Evolutionary conservation across 2,888 invertebrate species (phyloP), one percentile per base, ranked within the genome.

Genomic region (Lasioglossum marginatum): DNA sequence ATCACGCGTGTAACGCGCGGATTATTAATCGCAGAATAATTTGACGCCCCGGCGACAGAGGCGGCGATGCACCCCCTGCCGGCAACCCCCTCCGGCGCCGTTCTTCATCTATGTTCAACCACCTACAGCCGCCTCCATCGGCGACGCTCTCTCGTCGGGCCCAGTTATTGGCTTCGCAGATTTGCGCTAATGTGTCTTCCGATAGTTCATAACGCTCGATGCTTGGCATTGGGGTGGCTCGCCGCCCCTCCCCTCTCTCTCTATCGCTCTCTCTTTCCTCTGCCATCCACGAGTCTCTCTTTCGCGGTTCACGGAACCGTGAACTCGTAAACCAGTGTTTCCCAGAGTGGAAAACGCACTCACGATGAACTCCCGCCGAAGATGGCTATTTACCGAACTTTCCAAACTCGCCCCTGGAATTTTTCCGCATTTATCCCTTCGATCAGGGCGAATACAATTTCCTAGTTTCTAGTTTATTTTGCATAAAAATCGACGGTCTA

Each of bases 11-110:
- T 93, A 94, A 94, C 93, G 92, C 91, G 93, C 91, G 92, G 93
- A 94, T 94, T 94, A 94, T 95, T 94, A 94, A 94, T 95, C 94
- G 94, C 90, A 86, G 93, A 93, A 94, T 94, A 94, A 94, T 94
- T 94, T 92, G 92, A 92, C 92, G 92, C 91, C 90, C 89, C 89
- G 90, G 63, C 90, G 90, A 90, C 89, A 89, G 86, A 86, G 90
- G 77, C 85, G 77, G 83, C 79, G 82, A 87, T 86, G 83, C 87
- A 72, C 85, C 87, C 87, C 82, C 82, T 23, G 75, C 81, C 85
- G 12, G 71, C 63, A 66, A 68, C 74, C 83, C 63, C 79, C 88
- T 84, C 83, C 75, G 80, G 77, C 85, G 80, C 87, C 87, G 85
- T 87, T 87, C 85, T 87, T 88, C 88, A 84, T 84, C 87, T 77